These are phyloP conservation scores for Sprattus sprattus DNA, from an alignment of 2,113 vertebrate species.

Conservation along the genomic window DNA sequence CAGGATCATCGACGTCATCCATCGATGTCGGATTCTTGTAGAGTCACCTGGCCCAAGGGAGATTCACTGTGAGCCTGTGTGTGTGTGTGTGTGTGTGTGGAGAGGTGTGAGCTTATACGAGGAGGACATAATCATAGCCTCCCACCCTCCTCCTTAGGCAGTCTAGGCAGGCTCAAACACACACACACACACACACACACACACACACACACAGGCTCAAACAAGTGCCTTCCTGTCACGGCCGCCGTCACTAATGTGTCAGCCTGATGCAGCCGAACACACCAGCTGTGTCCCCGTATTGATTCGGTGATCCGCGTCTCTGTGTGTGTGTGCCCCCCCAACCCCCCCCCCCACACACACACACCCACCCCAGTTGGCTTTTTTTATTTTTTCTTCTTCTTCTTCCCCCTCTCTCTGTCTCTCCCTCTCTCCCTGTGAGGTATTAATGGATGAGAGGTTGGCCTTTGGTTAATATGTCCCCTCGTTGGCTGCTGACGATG, in stretches of 20 bases:
- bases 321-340: no score
- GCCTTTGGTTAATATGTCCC: constrained; percentile 36
- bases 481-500: constrained; percentile 18
- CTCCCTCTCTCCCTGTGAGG: background rate
- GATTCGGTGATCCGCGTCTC: constrained; percentile 15
- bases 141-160: no score
- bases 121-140: no score
- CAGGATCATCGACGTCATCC: no score
- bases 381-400: background rate
- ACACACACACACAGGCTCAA: constrained; percentile 4
- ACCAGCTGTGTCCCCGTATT: constrained; percentile 19
- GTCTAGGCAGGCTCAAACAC: no score
- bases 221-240: constrained; percentile 40
- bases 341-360: background rate
- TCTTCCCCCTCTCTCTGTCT: background rate
- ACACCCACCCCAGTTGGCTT: background rate
- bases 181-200: no score
- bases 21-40: no score
- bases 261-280: constrained; percentile 34
- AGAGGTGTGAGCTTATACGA: no score
- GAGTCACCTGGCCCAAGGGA: no score
- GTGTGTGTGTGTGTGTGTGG: constrained; percentile 4
- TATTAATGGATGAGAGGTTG: constrained; percentile 12
- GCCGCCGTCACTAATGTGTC: constrained; percentile 36
- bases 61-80: background rate